Evolutionary conservation across 2,113 vertebrate species (phyloP), one percentile per base, ranked within the genome.

Genomic region (Callithrix jacchus): DNA sequence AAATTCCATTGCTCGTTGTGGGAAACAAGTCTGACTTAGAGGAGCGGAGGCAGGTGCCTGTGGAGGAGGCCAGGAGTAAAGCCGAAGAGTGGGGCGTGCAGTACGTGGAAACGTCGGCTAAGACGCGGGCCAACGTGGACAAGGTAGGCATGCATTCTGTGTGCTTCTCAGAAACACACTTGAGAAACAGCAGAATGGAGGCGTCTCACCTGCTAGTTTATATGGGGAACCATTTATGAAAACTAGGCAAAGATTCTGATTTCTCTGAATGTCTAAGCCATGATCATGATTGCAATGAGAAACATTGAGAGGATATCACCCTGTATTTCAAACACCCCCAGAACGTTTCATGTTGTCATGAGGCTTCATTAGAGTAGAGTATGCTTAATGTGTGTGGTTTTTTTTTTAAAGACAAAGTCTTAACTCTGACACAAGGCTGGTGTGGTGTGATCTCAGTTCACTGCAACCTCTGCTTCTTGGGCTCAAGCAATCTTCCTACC

Each of bases 21-120:
- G 99, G 99, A 56, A 99, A 99, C 97, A 99, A 99, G 98, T 99
- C 99, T 0, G 99, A 99, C 98, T 97, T 99, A 98, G 99, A 99
- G 97, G 99, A 99, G 76, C 98, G 99, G 83, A 99, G 99, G 96
- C 99, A 99, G 98, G 99, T 99, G 40, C 98, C 99, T 7, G 97
- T 99, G 0, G 99, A 99, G 45, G 99, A 99, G 74, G 99, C 99
- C 18, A 97, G 99, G 71, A 98, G 96, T 42, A 99, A 99, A 96
- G 99, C 99, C 0, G 98, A 98, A 3, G 99, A 99, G 93, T 99
- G 99, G 99, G 99, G 99, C 0, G 99, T 99, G n/a, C 99, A 99
- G 98, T 99, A 99, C 0, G 99, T 99, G 97, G 99, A 99, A 98
- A 99, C 99, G 0, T 99, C 99, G 0, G 99, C 99, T 54, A 99